Evolutionary conservation across 2,888 invertebrate species (phyloP).

Genomic region (Sympetrum striolatum): DNA sequence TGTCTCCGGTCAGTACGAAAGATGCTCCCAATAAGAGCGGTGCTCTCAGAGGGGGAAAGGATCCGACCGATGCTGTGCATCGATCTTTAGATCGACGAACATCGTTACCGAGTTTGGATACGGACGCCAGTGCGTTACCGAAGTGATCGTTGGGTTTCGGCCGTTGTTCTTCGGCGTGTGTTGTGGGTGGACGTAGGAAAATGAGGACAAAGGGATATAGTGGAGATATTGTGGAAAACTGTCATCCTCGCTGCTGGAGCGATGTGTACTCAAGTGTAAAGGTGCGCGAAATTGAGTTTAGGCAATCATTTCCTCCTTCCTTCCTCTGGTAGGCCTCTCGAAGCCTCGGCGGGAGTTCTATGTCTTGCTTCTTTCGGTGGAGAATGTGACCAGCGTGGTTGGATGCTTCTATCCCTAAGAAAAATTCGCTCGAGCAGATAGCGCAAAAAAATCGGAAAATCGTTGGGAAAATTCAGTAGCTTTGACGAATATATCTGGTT

Average conservation of each 20-base stretch:
- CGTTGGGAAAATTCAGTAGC: too few species aligned
- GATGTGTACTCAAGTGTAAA: not conserved
- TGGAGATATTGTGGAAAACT: constrained; percentile 25
- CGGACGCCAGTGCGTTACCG: not conserved
- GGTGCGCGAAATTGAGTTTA: not conserved
- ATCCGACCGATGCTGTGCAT: not conserved
- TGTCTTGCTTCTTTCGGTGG: not conserved
- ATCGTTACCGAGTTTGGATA: not conserved
- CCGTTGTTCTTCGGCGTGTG: not conserved
- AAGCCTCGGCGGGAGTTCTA: not conserved
- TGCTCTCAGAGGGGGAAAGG: not conserved
- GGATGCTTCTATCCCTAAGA: not conserved
- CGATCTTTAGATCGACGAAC: not conserved
- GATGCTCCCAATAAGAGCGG: not conserved
- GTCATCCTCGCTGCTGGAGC: constrained; percentile 17
- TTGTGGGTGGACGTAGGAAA: not conserved
- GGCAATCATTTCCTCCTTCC: not conserved
- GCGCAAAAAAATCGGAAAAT: too few species aligned
- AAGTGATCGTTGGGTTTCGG: not conserved
- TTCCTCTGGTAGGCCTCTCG: not conserved
- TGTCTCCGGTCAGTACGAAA: constrained; percentile 8
- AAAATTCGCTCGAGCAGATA: not conserved
- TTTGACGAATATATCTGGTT: not conserved
- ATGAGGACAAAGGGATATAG: constrained; percentile 8
- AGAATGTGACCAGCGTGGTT: not conserved